Conservation (phyloP, 2,888 invertebrate genomes). For the Digitonthophagus gazella region DNA sequence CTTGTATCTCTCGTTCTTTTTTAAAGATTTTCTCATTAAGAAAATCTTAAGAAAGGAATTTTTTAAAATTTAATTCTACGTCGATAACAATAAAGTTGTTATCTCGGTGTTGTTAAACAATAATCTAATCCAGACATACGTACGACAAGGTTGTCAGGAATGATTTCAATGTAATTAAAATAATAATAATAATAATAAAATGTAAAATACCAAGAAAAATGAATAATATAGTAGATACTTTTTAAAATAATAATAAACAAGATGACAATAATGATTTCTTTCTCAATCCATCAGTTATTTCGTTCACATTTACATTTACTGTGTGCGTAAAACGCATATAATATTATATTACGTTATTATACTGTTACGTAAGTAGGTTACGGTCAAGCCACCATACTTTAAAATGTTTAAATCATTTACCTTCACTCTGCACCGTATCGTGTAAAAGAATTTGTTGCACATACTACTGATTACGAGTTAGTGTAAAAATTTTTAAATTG, state of each 20-base stretch:
- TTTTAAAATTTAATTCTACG: neutral
- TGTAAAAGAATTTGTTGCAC: no score
- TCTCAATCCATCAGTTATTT: neutral
- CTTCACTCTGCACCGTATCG: neutral
- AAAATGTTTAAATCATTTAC: neutral
- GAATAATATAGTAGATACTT: neutral
- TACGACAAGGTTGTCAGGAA: neutral
- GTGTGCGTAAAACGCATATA: no score
- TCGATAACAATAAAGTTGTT: neutral
- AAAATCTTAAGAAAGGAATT: neutral
- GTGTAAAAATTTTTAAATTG: no score
- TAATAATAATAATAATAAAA: neutral
- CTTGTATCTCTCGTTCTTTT: no score
- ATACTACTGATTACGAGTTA: no score
- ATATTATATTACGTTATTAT: neutral
- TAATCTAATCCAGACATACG: neutral
- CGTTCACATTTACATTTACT: no score
- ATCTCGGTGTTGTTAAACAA: neutral
- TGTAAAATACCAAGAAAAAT: neutral
- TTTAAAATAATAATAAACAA: no score
- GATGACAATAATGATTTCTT: neutral
- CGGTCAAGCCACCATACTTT: neutral
- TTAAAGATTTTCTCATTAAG: no score
- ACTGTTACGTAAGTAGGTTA: neutral
- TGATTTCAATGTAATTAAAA: neutral